Conservation (phyloP, 2,888 invertebrate genomes). For the Plebejus anna region DNA sequence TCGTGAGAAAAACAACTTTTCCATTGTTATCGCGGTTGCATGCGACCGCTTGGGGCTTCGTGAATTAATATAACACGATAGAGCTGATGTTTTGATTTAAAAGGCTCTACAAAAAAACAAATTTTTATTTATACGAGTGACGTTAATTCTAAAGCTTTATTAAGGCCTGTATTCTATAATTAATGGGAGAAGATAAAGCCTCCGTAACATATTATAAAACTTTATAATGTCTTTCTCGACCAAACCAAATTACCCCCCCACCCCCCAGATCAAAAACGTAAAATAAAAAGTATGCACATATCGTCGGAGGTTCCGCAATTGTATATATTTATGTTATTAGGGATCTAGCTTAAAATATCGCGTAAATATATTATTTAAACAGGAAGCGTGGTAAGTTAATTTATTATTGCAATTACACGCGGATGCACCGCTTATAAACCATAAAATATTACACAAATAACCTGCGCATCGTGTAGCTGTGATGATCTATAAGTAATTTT, state of each 20-base stretch:
- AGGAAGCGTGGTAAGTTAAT: not conserved
- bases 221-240: too few relatives aligned
- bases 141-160: not conserved
- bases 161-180: too few relatives aligned
- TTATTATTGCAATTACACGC: not conserved
- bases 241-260: too few relatives aligned
- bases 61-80: not conserved
- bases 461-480: not conserved
- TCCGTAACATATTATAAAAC: too few relatives aligned
- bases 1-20: too few relatives aligned
- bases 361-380: not conserved
- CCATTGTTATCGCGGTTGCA: too few relatives aligned
- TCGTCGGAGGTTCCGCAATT: too few relatives aligned
- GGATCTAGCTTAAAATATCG: not conserved
- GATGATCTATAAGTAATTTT: conserved; percentile 51
- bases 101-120: not conserved
- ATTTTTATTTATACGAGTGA: not conserved
- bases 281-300: too few relatives aligned
- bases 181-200: too few relatives aligned
- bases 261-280: too few relatives aligned
- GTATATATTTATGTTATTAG: too few relatives aligned
- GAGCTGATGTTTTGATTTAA: not conserved
- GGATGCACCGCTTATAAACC: not conserved
- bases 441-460: not conserved
- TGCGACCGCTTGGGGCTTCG: too few relatives aligned